Conservation (phyloP, 2,113 vertebrate genomes). For the Himantopus leucocephalus region DNA sequence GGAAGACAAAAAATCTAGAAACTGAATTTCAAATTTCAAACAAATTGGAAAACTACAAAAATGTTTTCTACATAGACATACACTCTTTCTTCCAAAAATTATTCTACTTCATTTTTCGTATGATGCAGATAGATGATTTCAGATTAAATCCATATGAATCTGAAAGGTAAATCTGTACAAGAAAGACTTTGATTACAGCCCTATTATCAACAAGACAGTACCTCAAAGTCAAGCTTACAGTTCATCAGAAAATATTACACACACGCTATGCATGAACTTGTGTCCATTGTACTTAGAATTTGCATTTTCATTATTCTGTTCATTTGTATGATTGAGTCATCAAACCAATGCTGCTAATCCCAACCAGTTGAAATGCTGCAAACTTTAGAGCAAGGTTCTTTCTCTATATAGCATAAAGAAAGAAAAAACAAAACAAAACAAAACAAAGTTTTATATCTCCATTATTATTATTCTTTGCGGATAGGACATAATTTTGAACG, state of each 20-base stretch:
- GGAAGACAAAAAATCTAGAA: background rate
- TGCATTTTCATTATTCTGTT: background rate
- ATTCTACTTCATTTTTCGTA: background rate
- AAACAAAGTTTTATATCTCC: background rate
- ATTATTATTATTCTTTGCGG: background rate
- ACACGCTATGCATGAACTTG: background rate
- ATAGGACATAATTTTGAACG: background rate
- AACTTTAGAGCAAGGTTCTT: background rate
- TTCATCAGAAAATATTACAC: background rate
- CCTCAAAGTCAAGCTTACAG: background rate
- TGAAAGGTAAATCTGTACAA: background rate
- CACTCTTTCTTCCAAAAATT: background rate
- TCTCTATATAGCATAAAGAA: background rate
- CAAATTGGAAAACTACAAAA: background rate
- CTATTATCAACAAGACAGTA: background rate
- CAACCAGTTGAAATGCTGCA: background rate
- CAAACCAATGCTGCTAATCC: background rate
- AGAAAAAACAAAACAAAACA: background rate
- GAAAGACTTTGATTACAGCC: background rate
- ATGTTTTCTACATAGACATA: background rate
- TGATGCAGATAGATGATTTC: background rate
- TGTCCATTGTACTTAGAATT: background rate
- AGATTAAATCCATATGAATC: background rate
- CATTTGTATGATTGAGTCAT: background rate
- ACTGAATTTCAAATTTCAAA: background rate